These are phyloP conservation scores for Gasteruption jaculator DNA, from an alignment of 2,888 invertebrate species.

Conservation along the genomic window DNA sequence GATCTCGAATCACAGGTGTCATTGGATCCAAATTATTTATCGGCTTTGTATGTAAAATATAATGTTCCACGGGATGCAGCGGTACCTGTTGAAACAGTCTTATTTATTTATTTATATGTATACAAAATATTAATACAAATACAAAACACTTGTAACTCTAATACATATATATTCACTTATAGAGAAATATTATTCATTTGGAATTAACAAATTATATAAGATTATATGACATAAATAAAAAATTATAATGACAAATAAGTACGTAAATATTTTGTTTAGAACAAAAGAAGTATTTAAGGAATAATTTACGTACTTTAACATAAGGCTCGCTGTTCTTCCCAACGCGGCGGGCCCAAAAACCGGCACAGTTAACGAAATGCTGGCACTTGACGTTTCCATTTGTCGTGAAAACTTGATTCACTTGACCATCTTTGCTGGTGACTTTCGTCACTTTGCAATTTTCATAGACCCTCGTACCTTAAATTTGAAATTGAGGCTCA, in stretches of 20 bases:
- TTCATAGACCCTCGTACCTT: conserved; percentile 75
- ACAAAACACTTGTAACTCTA: background rate
- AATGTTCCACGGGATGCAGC: conserved; percentile 88
- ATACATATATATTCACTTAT: background rate
- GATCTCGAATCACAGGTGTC: conserved; percentile 85
- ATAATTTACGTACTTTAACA: conserved; percentile 61
- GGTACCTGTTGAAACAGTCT: conserved; percentile 60
- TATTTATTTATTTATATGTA: background rate
- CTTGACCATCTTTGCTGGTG: conserved; percentile 61
- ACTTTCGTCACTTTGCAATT: conserved; percentile 71
- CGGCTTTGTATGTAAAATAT: conserved; percentile 85
- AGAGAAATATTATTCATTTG: conserved; percentile 6
- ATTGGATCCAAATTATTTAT: conserved; percentile 70
- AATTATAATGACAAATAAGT: background rate
- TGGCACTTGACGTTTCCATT: conserved; percentile 77
- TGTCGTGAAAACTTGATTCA: conserved; percentile 73
- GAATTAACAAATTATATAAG: background rate
- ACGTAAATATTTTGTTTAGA: background rate
- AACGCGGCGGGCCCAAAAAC: conserved; percentile 90
- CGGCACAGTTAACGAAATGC: conserved; percentile 92
- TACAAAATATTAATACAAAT: conserved; percentile 3
- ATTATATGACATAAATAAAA: background rate
- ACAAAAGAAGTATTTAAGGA: conserved; percentile 1
- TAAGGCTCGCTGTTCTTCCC: conserved; percentile 80
- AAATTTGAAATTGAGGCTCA: conserved; percentile 10